Conservation (phyloP, 2,888 invertebrate species). For the Cryptophagus acutangulus region DNA sequence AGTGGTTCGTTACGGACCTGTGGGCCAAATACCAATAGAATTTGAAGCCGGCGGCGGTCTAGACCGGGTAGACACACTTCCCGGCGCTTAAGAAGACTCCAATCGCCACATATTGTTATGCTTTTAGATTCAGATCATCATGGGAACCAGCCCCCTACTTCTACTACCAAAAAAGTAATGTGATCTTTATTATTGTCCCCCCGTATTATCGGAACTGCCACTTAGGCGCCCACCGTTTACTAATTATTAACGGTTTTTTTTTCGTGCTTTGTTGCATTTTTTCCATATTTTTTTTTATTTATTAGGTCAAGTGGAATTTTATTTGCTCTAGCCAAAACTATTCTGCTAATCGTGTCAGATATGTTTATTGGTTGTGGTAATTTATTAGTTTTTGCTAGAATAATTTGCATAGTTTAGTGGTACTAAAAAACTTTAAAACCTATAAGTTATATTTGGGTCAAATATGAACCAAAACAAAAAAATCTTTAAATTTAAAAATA, state of each 20-base stretch:
- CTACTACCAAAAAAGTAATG: conserved; percentile 15
- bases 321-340: too few species aligned
- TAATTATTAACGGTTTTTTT: conserved; percentile 24
- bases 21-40: conserved; percentile 27
- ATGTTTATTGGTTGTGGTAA: too few species aligned
- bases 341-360: too few species aligned
- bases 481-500: too few species aligned
- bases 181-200: conserved; percentile 25
- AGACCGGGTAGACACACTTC: conserved; percentile 33
- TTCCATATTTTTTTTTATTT: too few species aligned
- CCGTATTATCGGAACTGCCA: conserved; percentile 13
- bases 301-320: too few species aligned
- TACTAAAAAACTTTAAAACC: too few species aligned
- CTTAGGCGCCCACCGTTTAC: conserved; percentile 18
- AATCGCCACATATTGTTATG: conserved; percentile 33
- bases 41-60: conserved; percentile 32
- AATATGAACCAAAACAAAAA: too few species aligned
- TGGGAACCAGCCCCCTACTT: neutral
- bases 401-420: too few species aligned
- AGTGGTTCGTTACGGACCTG: conserved; percentile 31
- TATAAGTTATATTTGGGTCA: too few species aligned
- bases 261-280: too few species aligned
- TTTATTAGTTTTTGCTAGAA: too few species aligned
- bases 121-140: conserved; percentile 25
- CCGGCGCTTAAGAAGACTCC: conserved; percentile 33